Evolutionary conservation across 2,888 invertebrate genomes (phyloP).

Genomic region (Elegia similella): DNA sequence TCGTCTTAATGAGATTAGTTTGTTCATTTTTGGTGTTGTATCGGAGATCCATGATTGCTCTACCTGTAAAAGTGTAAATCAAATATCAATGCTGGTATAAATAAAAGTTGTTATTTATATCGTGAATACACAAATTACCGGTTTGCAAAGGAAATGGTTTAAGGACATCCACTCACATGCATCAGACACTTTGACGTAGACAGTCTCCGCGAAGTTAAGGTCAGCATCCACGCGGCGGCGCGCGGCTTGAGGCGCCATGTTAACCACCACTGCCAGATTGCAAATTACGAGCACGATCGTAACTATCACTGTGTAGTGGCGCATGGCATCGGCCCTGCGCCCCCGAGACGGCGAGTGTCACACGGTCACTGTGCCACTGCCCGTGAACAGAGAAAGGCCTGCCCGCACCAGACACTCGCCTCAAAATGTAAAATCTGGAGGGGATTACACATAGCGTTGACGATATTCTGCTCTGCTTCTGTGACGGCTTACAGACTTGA

Average conservation of each 20-base stretch:
- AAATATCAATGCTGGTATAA: not conserved
- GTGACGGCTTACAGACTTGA: not conserved
- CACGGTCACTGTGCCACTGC: constrained; percentile 77
- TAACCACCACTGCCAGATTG: constrained; percentile 32
- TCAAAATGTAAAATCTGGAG: not conserved
- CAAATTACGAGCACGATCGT: constrained; percentile 43
- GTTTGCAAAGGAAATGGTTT: constrained; percentile 23
- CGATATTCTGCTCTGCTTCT: not conserved
- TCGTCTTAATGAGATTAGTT: constrained; percentile 59
- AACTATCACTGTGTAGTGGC: constrained; percentile 46
- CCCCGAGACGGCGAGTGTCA: constrained; percentile 56
- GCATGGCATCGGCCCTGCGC: constrained; percentile 50
- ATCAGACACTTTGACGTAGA: constrained; percentile 66
- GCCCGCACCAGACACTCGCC: constrained; percentile 33
- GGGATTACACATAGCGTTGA: not conserved
- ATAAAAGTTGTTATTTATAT: not conserved
- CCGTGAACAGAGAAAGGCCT: constrained; percentile 69
- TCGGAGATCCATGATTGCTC: constrained; percentile 69
- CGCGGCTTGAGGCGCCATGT: constrained; percentile 28
- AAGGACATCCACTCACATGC: constrained; percentile 65
- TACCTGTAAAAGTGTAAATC: constrained; percentile 52
- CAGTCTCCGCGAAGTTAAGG: constrained; percentile 65
- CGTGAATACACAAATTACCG: not conserved
- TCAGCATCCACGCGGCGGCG: constrained; percentile 35
- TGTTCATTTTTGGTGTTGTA: constrained; percentile 53